Conservation (phyloP, 2,888 invertebrate genomes). For the Tanypteryx hageni region DNA sequence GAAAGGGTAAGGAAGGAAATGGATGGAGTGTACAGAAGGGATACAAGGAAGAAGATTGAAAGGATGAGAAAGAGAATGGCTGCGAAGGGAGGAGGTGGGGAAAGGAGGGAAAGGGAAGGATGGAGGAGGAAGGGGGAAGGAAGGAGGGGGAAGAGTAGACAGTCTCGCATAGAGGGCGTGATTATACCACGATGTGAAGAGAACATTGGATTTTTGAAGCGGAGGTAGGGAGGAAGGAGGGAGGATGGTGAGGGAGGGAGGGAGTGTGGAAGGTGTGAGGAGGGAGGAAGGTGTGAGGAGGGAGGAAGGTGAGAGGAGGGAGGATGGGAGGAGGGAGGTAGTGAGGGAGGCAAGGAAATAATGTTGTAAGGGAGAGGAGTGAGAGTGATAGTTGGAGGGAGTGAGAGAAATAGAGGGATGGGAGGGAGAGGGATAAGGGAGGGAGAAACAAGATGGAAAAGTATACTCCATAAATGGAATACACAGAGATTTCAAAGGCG, state of each 20-base stretch:
- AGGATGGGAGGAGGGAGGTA: background rate
- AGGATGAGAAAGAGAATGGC: no score
- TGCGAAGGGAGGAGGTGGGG: no score
- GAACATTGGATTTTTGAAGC: background rate
- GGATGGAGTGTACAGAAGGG: background rate
- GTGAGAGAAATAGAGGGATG: no score
- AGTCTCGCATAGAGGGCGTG: background rate
- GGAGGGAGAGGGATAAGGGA: no score
- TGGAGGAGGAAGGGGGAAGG: background rate
- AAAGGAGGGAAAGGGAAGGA: background rate
- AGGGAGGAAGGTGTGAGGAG: background rate
- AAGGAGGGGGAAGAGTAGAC: background rate
- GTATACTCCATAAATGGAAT: no score
- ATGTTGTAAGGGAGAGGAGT: background rate
- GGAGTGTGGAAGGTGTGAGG: background rate
- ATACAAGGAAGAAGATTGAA: background rate
- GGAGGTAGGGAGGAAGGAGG: background rate
- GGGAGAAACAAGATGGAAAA: no score
- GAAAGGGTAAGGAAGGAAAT: background rate
- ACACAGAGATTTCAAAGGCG: no score
- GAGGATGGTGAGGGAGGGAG: background rate
- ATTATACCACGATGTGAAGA: background rate
- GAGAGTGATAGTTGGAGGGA: background rate
- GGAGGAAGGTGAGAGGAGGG: background rate
- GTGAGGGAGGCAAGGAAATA: no score